Base-by-base conservation (phyloP, 2,797 vertebrate species). In the Muscicapa comitata region DNA sequence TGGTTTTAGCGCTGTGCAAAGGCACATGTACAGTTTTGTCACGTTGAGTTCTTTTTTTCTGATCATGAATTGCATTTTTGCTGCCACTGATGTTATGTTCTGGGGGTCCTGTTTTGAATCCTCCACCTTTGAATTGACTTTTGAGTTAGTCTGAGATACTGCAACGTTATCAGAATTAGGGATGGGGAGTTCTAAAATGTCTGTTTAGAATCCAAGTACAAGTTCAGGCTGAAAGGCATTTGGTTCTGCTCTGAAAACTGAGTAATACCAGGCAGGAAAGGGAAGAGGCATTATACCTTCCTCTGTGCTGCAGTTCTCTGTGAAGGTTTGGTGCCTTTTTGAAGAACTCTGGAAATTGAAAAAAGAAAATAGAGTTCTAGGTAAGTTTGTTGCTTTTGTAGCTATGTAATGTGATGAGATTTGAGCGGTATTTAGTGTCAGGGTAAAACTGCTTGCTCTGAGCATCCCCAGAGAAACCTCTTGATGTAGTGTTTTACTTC, bases 11-110 rank as follows among this genome's bases (percentile, higher is more conserved):
- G 24, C 17, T 25, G 3, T 18, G 29, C 31, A 62, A 19, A 37
- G 62, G 23, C 21, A 28, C 2, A 0, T 1, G 1, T 6, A 18
- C 10, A 21, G 9, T 74, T 72, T 31, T 61, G 28, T 80, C 18
- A 12, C 1, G 0, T 2, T 19, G 10, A 24, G 16, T 42, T 78
- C 1, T 17, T 43, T 59, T 59, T 24, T 90, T 58, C 33, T 88
- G 38, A 20, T 71, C 1, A 10, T 26, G 9, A 68, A 57, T 33
- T 43, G 11, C 3, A 1, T 61, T 86, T 91, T 78, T 68, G 51
- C 33, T 57, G 28, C 29, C 35, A 23, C 28, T 0, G 0, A 4
- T 57, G 43, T 28, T 48, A 4, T 3, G 1, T 40, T 28, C 11
- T 51, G 24, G 40, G 3, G 5, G 23, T 77, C 24, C 33, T 90